phyloP scores from a whole-genome alignment of 2,797 vertebrate species.

The Coracias cyanogaster region DNA sequence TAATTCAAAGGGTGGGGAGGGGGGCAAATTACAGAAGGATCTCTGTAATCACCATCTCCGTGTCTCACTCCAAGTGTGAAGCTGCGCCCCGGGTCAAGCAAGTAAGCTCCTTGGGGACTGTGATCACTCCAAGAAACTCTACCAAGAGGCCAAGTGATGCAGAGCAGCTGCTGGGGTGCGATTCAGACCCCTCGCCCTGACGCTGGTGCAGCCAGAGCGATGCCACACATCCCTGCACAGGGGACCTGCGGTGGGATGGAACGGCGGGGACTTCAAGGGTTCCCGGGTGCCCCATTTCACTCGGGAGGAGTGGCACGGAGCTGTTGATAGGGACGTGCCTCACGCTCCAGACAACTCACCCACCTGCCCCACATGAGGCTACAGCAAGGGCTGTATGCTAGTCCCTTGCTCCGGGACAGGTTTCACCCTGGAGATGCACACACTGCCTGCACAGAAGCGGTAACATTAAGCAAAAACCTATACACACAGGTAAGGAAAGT shows the following conservation, averaged over 20 bases:
- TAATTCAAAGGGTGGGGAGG: neutral
- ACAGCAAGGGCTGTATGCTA: neutral
- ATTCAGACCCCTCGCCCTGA: too few relatives aligned
- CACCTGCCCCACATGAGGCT: accelerated
- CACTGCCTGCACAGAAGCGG: neutral
- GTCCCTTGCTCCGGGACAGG: neutral
- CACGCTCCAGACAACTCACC: neutral
- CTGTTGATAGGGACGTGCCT: accelerated
- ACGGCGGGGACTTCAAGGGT: too few relatives aligned
- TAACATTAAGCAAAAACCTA: neutral
- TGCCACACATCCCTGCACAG: too few relatives aligned
- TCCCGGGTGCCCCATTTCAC: too few relatives aligned
- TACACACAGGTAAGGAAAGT: neutral
- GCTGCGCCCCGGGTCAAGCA: too few relatives aligned
- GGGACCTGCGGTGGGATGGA: too few relatives aligned
- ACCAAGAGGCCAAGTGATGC: too few relatives aligned
- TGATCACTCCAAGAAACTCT: too few relatives aligned
- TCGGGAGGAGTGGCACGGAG: too few relatives aligned
- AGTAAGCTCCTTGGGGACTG: too few relatives aligned
- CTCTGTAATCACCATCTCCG: neutral
- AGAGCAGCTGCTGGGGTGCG: too few relatives aligned
- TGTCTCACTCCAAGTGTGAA: neutral
- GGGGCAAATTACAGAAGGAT: neutral
- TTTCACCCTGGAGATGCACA: neutral
- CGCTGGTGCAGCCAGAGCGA: too few relatives aligned